phyloP scores from a whole-genome alignment of 2,113 vertebrate genomes.

The Phalacrocorax brasilianus region DNA sequence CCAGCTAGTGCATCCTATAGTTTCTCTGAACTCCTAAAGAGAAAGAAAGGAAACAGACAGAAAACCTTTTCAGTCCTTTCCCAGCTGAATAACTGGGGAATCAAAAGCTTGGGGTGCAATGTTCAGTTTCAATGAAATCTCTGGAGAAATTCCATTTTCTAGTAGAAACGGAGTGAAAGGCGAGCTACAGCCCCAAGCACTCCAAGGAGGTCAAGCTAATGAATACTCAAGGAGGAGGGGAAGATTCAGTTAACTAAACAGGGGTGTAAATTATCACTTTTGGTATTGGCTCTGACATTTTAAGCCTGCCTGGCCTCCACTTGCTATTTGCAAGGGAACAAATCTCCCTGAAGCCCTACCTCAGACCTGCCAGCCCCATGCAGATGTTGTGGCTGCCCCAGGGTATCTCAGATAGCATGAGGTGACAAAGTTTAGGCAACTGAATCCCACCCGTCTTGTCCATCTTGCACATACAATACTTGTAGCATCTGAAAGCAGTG shows the following conservation, averaged over 20 bases:
- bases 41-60: neutral
- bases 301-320: neutral
- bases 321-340: neutral
- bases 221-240: neutral
- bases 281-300: neutral
- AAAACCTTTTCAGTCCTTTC: neutral
- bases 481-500: neutral
- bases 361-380: neutral
- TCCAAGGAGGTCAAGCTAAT: neutral
- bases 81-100: neutral
- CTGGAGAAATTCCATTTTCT: neutral
- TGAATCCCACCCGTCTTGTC: neutral
- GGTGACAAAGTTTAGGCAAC: neutral
- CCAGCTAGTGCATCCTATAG: neutral
- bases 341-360: neutral
- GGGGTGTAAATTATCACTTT: neutral
- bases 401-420: neutral
- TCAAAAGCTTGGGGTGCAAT: neutral
- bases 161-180: neutral
- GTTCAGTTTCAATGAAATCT: neutral
- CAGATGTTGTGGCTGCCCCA: neutral
- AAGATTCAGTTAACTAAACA: neutral
- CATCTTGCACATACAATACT: neutral
- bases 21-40: neutral
- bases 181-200: neutral